Evolutionary conservation across 1,140 invertebrate species (phyloP).

Genomic region (Neodiprion lecontei): DNA sequence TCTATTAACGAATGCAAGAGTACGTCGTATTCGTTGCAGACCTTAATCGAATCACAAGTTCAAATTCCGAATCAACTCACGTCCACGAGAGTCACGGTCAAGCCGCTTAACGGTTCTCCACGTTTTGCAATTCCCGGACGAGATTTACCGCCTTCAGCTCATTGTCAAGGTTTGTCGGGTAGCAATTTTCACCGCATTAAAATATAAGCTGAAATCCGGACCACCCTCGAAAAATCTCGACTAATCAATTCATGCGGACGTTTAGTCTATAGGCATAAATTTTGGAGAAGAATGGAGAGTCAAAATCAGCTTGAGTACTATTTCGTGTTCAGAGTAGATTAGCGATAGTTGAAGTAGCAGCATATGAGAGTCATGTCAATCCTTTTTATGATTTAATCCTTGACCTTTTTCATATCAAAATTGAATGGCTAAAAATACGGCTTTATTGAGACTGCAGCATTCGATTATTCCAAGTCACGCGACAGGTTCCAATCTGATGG

Average conservation of each 20-base stretch:
- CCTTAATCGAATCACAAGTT: not conserved
- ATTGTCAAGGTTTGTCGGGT: not conserved
- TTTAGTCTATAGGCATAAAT: not conserved
- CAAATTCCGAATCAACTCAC: not conserved
- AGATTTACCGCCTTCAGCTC: not conserved
- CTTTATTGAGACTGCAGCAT: no score
- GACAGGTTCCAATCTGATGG: no score
- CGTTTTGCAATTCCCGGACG: slow-evolving; percentile 1
- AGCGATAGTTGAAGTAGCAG: not conserved
- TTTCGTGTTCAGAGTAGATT: not conserved
- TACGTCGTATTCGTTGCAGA: not conserved
- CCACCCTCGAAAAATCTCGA: no score
- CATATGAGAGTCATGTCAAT: not conserved
- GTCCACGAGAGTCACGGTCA: not conserved
- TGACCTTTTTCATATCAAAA: no score
- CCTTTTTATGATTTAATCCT: not conserved
- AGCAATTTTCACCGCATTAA: not conserved
- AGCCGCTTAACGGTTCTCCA: not conserved
- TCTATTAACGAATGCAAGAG: not conserved
- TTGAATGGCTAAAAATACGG: no score
- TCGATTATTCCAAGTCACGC: no score
- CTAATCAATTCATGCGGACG: no score
- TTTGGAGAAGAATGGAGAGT: not conserved
- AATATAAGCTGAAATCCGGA: no score
- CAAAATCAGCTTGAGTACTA: not conserved